Percentiles rank a stretch among this genome's conserved stretches.
Conservation (phyloP, 1,140 invertebrate species). For the Lepidurus packardi region DNA sequence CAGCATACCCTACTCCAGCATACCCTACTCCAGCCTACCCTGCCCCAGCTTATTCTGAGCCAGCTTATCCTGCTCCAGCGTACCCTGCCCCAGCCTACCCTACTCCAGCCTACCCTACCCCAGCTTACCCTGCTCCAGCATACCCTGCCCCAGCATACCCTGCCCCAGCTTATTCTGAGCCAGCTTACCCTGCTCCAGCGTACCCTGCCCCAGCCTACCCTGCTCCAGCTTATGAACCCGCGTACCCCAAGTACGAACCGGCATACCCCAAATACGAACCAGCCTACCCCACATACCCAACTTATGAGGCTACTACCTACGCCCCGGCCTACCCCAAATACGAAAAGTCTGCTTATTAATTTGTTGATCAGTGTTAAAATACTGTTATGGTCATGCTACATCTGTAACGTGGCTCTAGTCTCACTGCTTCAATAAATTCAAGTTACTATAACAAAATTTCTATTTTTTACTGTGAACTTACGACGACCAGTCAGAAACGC, state of each 20-base stretch:
- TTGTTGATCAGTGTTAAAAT: not conserved
- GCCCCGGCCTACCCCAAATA: not conserved
- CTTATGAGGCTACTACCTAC: not conserved
- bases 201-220: not conserved
- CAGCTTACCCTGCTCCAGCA: not conserved
- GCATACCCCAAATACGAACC: not conserved
- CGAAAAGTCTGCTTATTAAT: not conserved
- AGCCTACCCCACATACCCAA: not conserved
- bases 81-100: not conserved
- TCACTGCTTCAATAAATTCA: not conserved
- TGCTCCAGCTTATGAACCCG: not conserved
- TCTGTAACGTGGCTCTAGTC: slow-evolving; percentile 7
- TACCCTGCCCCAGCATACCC: not conserved
- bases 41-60: not conserved
- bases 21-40: not conserved
- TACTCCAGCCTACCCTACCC: not conserved
- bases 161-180: not conserved
- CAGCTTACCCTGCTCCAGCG: not conserved
- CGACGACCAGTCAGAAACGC: too few relatives aligned
- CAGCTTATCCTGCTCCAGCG: too few relatives aligned
- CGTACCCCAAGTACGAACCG: not conserved
- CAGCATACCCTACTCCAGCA: not conserved
- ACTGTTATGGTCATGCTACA: not conserved
- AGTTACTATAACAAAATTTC: not conserved
- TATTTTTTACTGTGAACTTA: too few relatives aligned